phyloP scores from a whole-genome alignment of 2,888 invertebrate species.

The Sycophila texana region DNA sequence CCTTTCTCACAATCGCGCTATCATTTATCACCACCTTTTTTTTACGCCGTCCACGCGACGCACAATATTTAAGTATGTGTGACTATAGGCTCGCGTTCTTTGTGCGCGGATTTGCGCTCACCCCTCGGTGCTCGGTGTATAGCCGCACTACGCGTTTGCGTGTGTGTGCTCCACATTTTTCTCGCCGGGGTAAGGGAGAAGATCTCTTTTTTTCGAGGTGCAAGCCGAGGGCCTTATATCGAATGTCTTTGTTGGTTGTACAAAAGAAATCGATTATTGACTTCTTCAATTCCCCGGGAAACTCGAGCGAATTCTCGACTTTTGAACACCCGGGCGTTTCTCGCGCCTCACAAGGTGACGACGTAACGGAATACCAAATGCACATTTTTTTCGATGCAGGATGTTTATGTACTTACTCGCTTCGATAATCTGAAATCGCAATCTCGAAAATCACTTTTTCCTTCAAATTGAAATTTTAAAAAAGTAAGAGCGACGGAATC shows the following conservation, averaged over 20 bases:
- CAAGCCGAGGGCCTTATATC: constrained; percentile 5
- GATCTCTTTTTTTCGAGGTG: constrained; percentile 18
- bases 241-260: constrained; percentile 38
- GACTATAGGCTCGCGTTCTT: constrained; percentile 11
- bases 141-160: too few species aligned
- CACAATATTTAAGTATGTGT: constrained; percentile 37
- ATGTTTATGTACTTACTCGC: too few species aligned
- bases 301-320: constrained; percentile 32
- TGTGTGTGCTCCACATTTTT: constrained; percentile 5
- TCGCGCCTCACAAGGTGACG: not conserved
- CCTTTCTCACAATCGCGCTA: not conserved
- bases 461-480: too few species aligned
- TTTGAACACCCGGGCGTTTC: constrained; percentile 2
- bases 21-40: constrained; percentile 43
- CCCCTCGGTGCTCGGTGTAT: not conserved
- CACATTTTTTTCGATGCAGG: too few species aligned
- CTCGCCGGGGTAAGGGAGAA: not conserved
- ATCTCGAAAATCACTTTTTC: too few species aligned
- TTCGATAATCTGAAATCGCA: too few species aligned
- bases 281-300: constrained; percentile 34
- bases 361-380: too few species aligned
- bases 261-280: constrained; percentile 53
- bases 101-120: constrained; percentile 17
- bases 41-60: not conserved
- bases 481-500: not conserved